Base-by-base conservation (phyloP, 2,113 vertebrate genomes). In the Casuarius casuarius region DNA sequence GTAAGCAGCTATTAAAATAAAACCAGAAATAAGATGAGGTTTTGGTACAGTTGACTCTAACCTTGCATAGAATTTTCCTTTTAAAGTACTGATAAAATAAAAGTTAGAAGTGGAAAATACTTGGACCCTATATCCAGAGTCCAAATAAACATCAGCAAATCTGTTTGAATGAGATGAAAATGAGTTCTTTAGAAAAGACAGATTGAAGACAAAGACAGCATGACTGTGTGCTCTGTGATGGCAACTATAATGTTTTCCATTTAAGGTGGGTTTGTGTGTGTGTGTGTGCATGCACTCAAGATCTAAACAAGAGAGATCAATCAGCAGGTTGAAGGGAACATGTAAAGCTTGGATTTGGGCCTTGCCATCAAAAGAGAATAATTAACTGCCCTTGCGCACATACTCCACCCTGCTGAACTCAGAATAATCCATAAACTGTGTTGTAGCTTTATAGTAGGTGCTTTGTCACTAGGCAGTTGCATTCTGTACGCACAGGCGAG, bases 1-100 rank as follows among this genome's bases (percentile, higher is more conserved):
- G 28, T 81, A 91, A 82, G 71, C 58, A 84, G 7, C 51, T 89
- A 3, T 91, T 91, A 82, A 95, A 91, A 90, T 72, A 73, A 75
- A 83, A 88, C 8, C 5, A 46, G 51, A 71, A 92, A 59, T 19
- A 72, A 89, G 71, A 56, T 42, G 18, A 29, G 4, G 4, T 54
- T 93, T 87, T 90, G 51, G 46, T 84, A 46, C 42, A 51, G 28
- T 33, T 56, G 51, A 38, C 9, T 88, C 63, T 26, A 89, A 15
- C 40, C 12, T 59, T 78, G 46, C 28, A 15, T 26, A 72, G 72
- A 84, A 51, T 72, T 90, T 91, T 91, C 38, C 46, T 93, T 95
- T 90, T 88, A 7, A 83, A 90, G 59, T 77, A 29, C 23, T 0
- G 7, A 35, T 40, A 48, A 12, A 92, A 46, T 13, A 5, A 1